phyloP scores from a whole-genome alignment of 2,113 vertebrate species.

The Pelecanus crispus region DNA sequence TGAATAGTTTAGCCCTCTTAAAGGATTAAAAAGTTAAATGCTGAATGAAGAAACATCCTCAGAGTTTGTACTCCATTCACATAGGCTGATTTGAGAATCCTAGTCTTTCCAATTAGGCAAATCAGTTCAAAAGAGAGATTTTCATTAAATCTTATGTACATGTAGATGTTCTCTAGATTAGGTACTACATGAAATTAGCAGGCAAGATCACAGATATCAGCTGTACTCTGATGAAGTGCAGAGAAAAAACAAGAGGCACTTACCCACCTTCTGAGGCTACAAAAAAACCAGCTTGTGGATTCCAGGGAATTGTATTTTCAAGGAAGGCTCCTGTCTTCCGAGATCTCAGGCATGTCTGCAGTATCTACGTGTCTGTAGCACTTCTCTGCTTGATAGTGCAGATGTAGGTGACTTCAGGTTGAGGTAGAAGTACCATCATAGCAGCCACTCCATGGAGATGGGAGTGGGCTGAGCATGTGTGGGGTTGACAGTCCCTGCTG shows the following conservation, averaged over 20 bases:
- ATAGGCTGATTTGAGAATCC: not conserved
- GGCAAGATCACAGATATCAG: not conserved
- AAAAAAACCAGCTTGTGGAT: not conserved
- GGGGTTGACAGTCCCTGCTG: not conserved
- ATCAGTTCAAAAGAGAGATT: not conserved
- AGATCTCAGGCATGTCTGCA: not conserved
- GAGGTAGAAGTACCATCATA: not conserved
- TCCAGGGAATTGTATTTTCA: not conserved
- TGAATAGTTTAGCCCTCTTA: not conserved
- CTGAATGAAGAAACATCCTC: not conserved
- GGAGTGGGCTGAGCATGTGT: fast-evolving
- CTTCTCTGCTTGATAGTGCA: not conserved
- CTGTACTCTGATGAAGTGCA: not conserved
- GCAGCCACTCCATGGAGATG: not conserved
- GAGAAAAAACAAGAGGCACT: not conserved
- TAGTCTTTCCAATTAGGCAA: not conserved
- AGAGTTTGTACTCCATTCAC: not conserved
- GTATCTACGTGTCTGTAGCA: fast-evolving
- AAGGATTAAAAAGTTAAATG: not conserved
- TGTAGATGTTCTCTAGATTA: not conserved
- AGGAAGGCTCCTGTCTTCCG: not conserved
- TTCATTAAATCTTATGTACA: not conserved
- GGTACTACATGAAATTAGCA: not conserved
- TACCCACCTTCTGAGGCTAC: not conserved
- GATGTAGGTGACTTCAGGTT: not conserved